A percentile compares a stretch with the other conserved stretches of the same genome.
Evolutionary conservation across 2,888 invertebrate species (phyloP).

Genomic region (Orgyia antiqua): DNA sequence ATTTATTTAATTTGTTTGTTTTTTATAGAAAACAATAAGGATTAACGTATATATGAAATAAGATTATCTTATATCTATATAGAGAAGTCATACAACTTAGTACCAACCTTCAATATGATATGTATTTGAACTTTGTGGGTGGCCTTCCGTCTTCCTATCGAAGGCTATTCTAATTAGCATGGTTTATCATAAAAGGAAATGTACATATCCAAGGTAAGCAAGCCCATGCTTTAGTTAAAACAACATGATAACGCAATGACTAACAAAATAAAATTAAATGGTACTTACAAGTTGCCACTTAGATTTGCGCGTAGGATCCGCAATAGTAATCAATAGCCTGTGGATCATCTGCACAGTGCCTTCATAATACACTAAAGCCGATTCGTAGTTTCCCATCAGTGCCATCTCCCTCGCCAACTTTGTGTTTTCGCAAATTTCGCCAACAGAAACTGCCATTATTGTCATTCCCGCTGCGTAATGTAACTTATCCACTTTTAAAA

Average conservation of each 20-base stretch:
- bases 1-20: too few relatives aligned
- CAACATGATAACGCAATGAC: slow-evolving; percentile 18
- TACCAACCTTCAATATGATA: too few relatives aligned
- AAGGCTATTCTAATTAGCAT: slow-evolving; percentile 54
- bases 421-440: slow-evolving; percentile 96
- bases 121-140: too few relatives aligned
- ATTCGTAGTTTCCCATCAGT: slow-evolving; percentile 96
- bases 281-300: slow-evolving; percentile 91
- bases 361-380: slow-evolving; percentile 95
- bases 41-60: too few relatives aligned
- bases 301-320: slow-evolving; percentile 88
- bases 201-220: slow-evolving; percentile 59
- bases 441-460: slow-evolving; percentile 92
- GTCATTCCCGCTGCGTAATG: slow-evolving; percentile 80
- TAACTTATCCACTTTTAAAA: slow-evolving; percentile 57
- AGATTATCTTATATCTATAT: too few relatives aligned
- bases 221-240: slow-evolving; percentile 26
- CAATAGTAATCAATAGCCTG: slow-evolving; percentile 87
- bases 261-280: too few relatives aligned
- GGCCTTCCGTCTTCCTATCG: slow-evolving; percentile 61
- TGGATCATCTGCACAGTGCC: slow-evolving; percentile 95
- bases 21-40: too few relatives aligned
- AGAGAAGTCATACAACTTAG: too few relatives aligned
- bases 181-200: slow-evolving; percentile 65
- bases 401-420: slow-evolving; percentile 97